Evolutionary conservation across 1,140 invertebrate genomes (phyloP).

Genomic region (Zophobas morio): DNA sequence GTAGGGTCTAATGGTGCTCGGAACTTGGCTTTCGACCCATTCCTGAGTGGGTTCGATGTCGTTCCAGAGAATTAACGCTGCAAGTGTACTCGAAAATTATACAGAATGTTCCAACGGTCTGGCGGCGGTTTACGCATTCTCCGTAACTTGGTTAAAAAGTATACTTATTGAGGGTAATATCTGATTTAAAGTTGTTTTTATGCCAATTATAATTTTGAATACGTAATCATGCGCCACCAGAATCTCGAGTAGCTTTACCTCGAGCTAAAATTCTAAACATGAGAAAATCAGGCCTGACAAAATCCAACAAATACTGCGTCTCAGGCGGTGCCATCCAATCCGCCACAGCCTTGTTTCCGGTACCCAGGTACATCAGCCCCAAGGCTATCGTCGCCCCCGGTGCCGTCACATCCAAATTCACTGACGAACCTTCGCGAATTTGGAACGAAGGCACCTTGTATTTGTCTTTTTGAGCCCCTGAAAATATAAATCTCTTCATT

Average conservation of each 20-base stretch:
- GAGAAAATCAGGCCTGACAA: slow-evolving; percentile 94
- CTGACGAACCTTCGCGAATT: slow-evolving; percentile 91
- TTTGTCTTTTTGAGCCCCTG: slow-evolving; percentile 86
- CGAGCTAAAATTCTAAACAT: slow-evolving; percentile 86
- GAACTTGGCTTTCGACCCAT: slow-evolving; percentile 91
- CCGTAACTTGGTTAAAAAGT: too few species aligned
- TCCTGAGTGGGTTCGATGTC: slow-evolving; percentile 83
- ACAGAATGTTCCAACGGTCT: too few species aligned
- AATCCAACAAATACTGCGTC: slow-evolving; percentile 92
- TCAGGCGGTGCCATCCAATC: slow-evolving; percentile 93
- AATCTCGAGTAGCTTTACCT: slow-evolving; percentile 63
- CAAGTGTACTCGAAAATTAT: slow-evolving; percentile 20
- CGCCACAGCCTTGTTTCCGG: slow-evolving; percentile 89
- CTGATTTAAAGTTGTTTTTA: too few species aligned
- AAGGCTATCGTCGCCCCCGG: slow-evolving; percentile 95
- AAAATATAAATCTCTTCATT: too few species aligned
- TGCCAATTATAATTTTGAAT: too few species aligned
- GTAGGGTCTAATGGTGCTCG: slow-evolving; percentile 80
- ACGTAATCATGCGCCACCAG: too few species aligned
- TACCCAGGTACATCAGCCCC: slow-evolving; percentile 93
- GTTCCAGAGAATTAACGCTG: slow-evolving; percentile 87
- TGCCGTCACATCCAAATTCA: slow-evolving; percentile 96
- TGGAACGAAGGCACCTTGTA: slow-evolving; percentile 88
- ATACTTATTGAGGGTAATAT: too few species aligned
- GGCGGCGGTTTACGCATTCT: too few species aligned